phyloP scores from a whole-genome alignment of 2,797 vertebrate species.

The Erpetoichthys calabaricus region DNA sequence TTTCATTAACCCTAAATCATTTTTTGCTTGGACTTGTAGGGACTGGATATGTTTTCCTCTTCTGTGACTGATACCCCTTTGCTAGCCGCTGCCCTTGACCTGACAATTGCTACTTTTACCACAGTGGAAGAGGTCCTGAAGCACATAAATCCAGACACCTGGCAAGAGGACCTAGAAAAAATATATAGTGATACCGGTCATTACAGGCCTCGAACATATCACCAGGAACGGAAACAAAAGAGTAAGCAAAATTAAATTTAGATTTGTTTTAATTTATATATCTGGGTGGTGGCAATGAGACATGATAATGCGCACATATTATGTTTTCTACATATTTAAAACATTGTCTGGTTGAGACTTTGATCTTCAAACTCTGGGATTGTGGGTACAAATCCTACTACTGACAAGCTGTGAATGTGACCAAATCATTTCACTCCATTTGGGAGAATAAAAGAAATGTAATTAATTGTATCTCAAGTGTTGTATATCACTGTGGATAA shows the following conservation, averaged over 20 bases:
- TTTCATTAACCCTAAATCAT: neutral
- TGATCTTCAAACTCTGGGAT: too few species aligned
- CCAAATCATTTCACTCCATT: too few species aligned
- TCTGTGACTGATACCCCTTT: conserved; percentile 61
- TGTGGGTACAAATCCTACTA: too few species aligned
- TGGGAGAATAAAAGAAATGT: too few species aligned
- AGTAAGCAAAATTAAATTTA: conserved; percentile 42
- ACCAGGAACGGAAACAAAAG: conserved; percentile 72
- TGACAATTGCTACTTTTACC: conserved; percentile 71
- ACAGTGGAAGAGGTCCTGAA: conserved; percentile 80
- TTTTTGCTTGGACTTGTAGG: conserved; percentile 19
- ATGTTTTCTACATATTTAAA: too few species aligned
- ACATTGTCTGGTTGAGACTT: too few species aligned
- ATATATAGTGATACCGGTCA: conserved; percentile 67
- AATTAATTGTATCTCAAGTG: too few species aligned
- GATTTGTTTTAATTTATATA: too few species aligned
- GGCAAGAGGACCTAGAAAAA: conserved; percentile 82
- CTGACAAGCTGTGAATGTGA: too few species aligned
- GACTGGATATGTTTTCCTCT: conserved; percentile 20
- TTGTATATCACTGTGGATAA: too few species aligned
- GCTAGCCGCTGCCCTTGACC: conserved; percentile 67
- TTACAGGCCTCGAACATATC: conserved; percentile 67
- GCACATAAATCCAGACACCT: conserved; percentile 75
- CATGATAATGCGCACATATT: too few species aligned
- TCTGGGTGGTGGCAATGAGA: too few species aligned